Percentiles rank a stretch among this genome's conserved stretches.
Conservation (phyloP, 1,140 invertebrate genomes). For the Drosophila aff. region DNA sequence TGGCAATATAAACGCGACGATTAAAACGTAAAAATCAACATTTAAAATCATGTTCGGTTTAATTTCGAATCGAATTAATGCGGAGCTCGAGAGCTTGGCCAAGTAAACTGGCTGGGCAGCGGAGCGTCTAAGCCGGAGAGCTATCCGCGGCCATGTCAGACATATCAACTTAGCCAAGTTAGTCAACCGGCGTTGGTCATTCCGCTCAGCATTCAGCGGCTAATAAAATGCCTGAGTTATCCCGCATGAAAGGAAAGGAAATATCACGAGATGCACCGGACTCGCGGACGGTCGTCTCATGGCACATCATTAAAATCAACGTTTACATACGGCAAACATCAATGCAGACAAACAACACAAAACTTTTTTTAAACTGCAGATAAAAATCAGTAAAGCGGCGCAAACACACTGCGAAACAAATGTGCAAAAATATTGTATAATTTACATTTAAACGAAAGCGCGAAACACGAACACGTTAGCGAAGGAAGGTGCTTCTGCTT, state of each 20-base stretch:
- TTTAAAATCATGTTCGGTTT: conserved; percentile 82
- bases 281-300: conserved; percentile 36
- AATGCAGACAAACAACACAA: conserved; percentile 77
- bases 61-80: conserved; percentile 78
- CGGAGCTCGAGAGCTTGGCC: conserved; percentile 27
- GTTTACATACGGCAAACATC: conserved; percentile 81
- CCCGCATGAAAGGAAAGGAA: conserved; percentile 56
- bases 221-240: conserved; percentile 84
- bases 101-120: conserved; percentile 62
- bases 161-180: conserved; percentile 82
- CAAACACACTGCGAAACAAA: conserved; percentile 68
- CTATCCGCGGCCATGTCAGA: conserved; percentile 79
- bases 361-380: conserved; percentile 79
- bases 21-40: conserved; percentile 83
- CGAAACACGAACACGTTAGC: conserved; percentile 67
- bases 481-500: conserved; percentile 17
- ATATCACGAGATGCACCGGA: conserved; percentile 18
- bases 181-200: conserved; percentile 82
- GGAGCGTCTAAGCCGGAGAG: conserved; percentile 55
- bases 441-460: conserved; percentile 81
- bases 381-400: conserved; percentile 78
- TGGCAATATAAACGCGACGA: conserved; percentile 82
- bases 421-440: conserved; percentile 79
- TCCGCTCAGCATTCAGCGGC: conserved; percentile 81
- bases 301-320: conserved; percentile 83